Evolutionary conservation across 2,113 vertebrate genomes (phyloP).

Genomic region (Baryphthengus martii): DNA sequence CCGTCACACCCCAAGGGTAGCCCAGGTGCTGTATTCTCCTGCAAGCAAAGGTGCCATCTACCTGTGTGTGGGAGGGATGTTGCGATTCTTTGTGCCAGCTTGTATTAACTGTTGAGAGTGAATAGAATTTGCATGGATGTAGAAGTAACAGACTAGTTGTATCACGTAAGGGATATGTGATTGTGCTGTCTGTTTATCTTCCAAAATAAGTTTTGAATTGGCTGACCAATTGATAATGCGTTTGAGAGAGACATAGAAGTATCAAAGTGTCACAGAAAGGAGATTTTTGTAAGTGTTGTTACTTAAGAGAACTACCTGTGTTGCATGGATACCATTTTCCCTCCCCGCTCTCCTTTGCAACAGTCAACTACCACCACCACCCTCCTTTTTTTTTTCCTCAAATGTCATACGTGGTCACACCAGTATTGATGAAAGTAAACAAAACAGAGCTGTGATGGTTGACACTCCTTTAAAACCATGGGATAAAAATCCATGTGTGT

Average conservation of each 20-base stretch:
- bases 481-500: background rate
- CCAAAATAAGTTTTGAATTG: background rate
- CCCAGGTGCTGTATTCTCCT: too few species aligned
- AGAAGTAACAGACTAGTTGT: background rate
- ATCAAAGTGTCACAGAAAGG: background rate
- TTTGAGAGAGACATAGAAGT: background rate
- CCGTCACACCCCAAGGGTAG: background rate
- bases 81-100: background rate
- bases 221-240: background rate
- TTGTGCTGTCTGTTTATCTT: background rate
- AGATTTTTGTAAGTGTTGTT: background rate
- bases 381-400: background rate
- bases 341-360: background rate
- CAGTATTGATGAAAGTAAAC: background rate
- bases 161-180: rapidly evolving
- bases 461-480: background rate
- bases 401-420: background rate
- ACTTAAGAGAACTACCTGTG: background rate
- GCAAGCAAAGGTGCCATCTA: background rate
- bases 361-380: background rate
- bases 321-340: background rate
- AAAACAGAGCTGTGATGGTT: background rate
- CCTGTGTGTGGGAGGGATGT: rapidly evolving
- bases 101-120: background rate
- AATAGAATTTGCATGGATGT: background rate